Evolutionary conservation across 1,140 invertebrate species (phyloP).

Genomic region (Hermatobates lingyangjiaoensis): DNA sequence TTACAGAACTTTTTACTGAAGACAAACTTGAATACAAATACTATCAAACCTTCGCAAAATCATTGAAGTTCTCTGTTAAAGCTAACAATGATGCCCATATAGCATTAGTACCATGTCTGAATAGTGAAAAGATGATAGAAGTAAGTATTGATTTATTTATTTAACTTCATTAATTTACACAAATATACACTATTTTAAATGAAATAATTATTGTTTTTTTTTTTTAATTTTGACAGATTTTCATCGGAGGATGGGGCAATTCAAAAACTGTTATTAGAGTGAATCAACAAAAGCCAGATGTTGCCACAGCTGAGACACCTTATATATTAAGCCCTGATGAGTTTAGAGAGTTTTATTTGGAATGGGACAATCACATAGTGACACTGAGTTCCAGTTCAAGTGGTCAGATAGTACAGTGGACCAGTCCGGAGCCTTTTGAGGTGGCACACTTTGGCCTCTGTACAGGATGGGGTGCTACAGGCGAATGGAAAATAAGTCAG

Average conservation of each 20-base stretch:
- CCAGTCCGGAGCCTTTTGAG: slow-evolving; percentile 43
- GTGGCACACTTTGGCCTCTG: slow-evolving; percentile 56
- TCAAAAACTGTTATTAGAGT: slow-evolving; percentile 62
- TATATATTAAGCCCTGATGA: slow-evolving; percentile 45
- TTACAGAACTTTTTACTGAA: slow-evolving; percentile 34
- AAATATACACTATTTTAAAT: neutral
- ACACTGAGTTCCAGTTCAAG: slow-evolving; percentile 37
- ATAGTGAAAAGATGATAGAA: slow-evolving; percentile 54
- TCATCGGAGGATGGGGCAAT: slow-evolving; percentile 69
- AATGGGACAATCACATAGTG: slow-evolving; percentile 45
- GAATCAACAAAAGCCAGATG: slow-evolving; percentile 57
- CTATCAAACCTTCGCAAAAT: slow-evolving; percentile 41
- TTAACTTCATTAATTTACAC: neutral
- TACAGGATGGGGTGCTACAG: slow-evolving; percentile 65
- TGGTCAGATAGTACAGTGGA: slow-evolving; percentile 37
- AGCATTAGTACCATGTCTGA: slow-evolving; percentile 37
- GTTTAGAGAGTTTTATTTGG: slow-evolving; percentile 63
- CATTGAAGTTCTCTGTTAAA: slow-evolving; percentile 51
- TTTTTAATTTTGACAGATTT: slow-evolving; percentile 31
- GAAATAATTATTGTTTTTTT: neutral
- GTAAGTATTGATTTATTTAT: slow-evolving; percentile 22
- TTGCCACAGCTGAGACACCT: slow-evolving; percentile 47
- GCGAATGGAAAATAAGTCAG: slow-evolving; percentile 66
- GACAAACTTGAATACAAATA: slow-evolving; percentile 66
- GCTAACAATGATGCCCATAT: slow-evolving; percentile 61